phyloP scores from a whole-genome alignment of 2,888 invertebrate genomes.

The Xylocampa areola region DNA sequence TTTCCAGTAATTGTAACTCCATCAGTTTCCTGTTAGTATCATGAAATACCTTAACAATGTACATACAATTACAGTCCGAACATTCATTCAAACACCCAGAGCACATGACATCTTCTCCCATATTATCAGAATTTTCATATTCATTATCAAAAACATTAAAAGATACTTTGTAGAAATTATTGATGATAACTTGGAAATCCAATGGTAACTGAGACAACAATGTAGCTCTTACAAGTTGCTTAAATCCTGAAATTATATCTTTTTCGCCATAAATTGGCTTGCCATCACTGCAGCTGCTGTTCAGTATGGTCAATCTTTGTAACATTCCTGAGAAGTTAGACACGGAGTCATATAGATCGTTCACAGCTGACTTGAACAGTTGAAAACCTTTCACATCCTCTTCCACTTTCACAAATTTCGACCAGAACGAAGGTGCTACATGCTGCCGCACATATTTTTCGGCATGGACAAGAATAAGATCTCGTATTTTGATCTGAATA shows the following conservation, averaged over 20 bases:
- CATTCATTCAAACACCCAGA: conserved; percentile 92
- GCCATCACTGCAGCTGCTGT: conserved; percentile 79
- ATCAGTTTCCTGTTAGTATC: conserved; percentile 94
- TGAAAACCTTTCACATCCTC: conserved; percentile 91
- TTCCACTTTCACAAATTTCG: conserved; percentile 88
- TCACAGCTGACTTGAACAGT: conserved; percentile 92
- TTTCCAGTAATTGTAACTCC: conserved; percentile 94
- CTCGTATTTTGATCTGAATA: conserved; percentile 81
- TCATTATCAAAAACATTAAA: conserved; percentile 92
- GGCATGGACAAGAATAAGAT: conserved; percentile 82
- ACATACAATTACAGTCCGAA: conserved; percentile 90
- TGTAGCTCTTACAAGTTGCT: conserved; percentile 91
- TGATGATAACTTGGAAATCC: conserved; percentile 92
- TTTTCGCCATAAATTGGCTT: conserved; percentile 88
- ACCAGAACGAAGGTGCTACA: conserved; percentile 92
- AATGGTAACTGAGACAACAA: conserved; percentile 93
- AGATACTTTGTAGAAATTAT: conserved; percentile 94
- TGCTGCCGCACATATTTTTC: conserved; percentile 90
- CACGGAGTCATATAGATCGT: conserved; percentile 90
- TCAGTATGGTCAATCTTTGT: conserved; percentile 88
- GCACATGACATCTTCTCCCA: conserved; percentile 91
- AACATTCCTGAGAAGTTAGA: conserved; percentile 89
- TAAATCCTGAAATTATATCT: conserved; percentile 89
- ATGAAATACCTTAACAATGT: conserved; percentile 92
- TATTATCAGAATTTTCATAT: conserved; percentile 86